phyloP scores from a whole-genome alignment of 2,888 invertebrate genomes.

The Exocentrus adspersus region DNA sequence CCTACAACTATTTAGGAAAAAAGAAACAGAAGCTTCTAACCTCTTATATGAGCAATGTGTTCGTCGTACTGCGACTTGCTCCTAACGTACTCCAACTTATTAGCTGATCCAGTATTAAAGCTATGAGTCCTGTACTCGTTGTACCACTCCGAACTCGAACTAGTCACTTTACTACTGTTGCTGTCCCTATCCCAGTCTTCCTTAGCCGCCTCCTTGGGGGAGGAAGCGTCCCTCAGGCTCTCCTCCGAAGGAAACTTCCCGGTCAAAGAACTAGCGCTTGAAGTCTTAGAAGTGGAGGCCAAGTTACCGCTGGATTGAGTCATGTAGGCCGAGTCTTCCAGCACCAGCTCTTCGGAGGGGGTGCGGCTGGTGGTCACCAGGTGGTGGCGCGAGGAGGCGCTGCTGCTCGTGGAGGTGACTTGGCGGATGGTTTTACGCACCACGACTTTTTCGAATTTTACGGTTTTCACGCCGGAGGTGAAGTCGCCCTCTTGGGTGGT shows the following conservation, averaged over 20 bases:
- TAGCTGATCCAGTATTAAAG: slow-evolving; percentile 73
- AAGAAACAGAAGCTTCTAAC: slow-evolving; percentile 67
- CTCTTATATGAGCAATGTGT: slow-evolving; percentile 87
- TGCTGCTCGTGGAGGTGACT: slow-evolving; percentile 58
- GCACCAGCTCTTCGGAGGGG: slow-evolving; percentile 66
- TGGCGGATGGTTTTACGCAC: slow-evolving; percentile 73
- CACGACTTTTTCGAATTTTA: slow-evolving; percentile 78
- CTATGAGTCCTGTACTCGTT: slow-evolving; percentile 68
- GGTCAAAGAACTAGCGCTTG: slow-evolving; percentile 66
- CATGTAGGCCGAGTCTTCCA: slow-evolving; percentile 70
- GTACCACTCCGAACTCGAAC: slow-evolving; percentile 67
- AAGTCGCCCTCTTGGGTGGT: slow-evolving; percentile 74
- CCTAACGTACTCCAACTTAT: slow-evolving; percentile 77
- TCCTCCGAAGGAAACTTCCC: slow-evolving; percentile 68
- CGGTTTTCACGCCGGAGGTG: slow-evolving; percentile 71
- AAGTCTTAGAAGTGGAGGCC: slow-evolving; percentile 64
- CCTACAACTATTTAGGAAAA: background rate
- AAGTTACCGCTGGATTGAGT: slow-evolving; percentile 65
- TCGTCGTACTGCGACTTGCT: slow-evolving; percentile 87
- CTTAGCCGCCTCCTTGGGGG: slow-evolving; percentile 49
- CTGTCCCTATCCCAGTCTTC: slow-evolving; percentile 62
- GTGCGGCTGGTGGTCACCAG: slow-evolving; percentile 61
- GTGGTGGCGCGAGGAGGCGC: slow-evolving; percentile 48
- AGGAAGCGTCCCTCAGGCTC: slow-evolving; percentile 65
- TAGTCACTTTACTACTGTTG: slow-evolving; percentile 63